Percentiles rank a stretch among this genome's conserved stretches.
Conservation (phyloP, 2,888 invertebrate genomes). For the Sceliomorpha sp. region DNA sequence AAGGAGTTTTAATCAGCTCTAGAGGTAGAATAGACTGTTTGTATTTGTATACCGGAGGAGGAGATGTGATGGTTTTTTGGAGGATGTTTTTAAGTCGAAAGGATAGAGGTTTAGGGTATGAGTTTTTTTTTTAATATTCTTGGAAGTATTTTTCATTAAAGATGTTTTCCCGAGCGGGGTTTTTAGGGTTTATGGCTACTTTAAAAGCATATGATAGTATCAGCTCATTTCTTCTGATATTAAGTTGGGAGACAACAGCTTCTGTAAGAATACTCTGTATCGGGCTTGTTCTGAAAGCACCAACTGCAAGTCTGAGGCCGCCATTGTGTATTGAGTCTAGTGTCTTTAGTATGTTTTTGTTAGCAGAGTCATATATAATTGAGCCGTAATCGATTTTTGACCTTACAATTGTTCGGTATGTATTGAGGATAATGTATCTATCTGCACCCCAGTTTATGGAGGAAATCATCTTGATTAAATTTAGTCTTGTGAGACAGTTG, state of each 20-base stretch:
- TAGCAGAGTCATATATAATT: constrained; percentile 42
- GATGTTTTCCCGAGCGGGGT: too few species aligned
- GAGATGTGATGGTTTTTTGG: neutral
- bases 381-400: constrained; percentile 56
- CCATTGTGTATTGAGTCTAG: too few species aligned
- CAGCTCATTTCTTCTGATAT: too few species aligned
- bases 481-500: constrained; percentile 30
- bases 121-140: too few species aligned
- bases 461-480: constrained; percentile 37
- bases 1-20: neutral
- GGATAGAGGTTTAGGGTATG: neutral
- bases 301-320: too few species aligned
- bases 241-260: too few species aligned
- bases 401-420: constrained; percentile 35
- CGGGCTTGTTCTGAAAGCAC: too few species aligned
- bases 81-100: neutral
- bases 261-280: too few species aligned
- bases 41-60: neutral
- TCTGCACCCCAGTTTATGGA: constrained; percentile 43
- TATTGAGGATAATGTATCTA: constrained; percentile 12
- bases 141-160: too few species aligned
- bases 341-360: constrained; percentile 5
- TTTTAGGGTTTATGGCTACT: too few species aligned
- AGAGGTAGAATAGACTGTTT: neutral
- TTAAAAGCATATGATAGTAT: too few species aligned